Percentiles rank a stretch among this genome's conserved stretches.
These are phyloP conservation scores for Hydra vulgaris DNA, from an alignment of 30 jellyfish, hydroid and myxozoan species.

Conservation along the genomic window DNA sequence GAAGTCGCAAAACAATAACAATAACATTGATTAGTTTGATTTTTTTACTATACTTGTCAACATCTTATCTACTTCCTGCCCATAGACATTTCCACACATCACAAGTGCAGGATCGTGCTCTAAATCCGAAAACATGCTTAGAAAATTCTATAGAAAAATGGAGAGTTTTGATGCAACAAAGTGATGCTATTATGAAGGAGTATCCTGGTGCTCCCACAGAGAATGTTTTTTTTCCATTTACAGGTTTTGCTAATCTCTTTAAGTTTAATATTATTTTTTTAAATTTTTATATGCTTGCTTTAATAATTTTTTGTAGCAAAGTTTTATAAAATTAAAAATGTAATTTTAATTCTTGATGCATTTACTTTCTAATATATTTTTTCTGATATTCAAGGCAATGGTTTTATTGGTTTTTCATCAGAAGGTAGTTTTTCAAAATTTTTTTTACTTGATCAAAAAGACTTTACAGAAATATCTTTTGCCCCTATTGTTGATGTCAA, in stretches of 20 bases:
- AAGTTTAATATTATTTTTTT: background rate
- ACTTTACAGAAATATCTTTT: constrained; percentile 32
- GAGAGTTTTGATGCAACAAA: constrained; percentile 47
- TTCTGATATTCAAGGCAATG: constrained; percentile 52
- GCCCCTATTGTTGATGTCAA: constrained; percentile 32
- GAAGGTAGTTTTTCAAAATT: constrained; percentile 26
- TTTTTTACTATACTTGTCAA: constrained; percentile 21
- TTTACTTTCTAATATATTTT: background rate
- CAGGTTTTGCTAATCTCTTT: constrained; percentile 41
- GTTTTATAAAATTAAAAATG: too few species aligned
- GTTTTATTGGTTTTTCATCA: constrained; percentile 43
- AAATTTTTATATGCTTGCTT: background rate
- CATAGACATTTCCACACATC: constrained; percentile 30
- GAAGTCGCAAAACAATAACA: constrained; percentile 28
- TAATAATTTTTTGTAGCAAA: background rate
- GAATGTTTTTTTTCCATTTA: constrained; percentile 58
- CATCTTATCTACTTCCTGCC: constrained; percentile 32
- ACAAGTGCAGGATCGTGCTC: background rate
- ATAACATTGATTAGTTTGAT: background rate
- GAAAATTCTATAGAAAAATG: constrained; percentile 37
- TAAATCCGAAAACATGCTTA: constrained; percentile 21
- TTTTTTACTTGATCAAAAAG: constrained; percentile 34
- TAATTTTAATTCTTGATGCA: background rate
- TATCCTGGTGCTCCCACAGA: constrained; percentile 68
- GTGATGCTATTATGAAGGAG: constrained; percentile 70